Percentiles rank a stretch among this genome's conserved stretches.
Conservation (phyloP, 2,113 vertebrate species). For the Tautogolabrus adspersus region DNA sequence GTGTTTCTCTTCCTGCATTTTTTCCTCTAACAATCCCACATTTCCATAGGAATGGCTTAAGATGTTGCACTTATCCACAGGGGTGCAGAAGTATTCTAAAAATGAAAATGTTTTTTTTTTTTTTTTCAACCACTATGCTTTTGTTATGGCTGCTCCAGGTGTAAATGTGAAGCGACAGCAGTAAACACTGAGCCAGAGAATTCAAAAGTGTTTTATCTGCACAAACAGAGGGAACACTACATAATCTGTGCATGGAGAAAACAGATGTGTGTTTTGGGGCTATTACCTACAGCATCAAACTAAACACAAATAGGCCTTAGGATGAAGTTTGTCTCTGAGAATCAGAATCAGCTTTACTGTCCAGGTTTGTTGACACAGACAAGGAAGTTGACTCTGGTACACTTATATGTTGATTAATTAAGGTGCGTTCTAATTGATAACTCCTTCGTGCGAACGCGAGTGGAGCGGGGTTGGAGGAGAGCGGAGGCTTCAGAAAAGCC, state of each 20-base stretch:
- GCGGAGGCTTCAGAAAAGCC: no score
- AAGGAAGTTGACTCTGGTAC: no score
- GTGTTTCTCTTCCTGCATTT: conserved; percentile 44
- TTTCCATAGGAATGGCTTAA: conserved; percentile 48
- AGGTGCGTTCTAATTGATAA: no score
- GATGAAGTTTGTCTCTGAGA: no score
- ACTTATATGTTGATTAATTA: no score
- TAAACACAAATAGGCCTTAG: conserved; percentile 3
- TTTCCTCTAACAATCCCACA: conserved; percentile 36
- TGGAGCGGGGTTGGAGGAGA: no score
- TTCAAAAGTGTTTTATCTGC: conserved; percentile 21
- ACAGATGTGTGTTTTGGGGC: not conserved
- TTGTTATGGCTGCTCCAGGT: conserved; percentile 6
- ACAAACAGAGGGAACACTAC: not conserved
- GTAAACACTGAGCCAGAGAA: conserved; percentile 8
- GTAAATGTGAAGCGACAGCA: conserved; percentile 2
- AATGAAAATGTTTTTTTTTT: conserved; percentile 49
- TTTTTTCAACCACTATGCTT: conserved; percentile 32
- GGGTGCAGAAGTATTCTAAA: conserved; percentile 9
- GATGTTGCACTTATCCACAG: conserved; percentile 30
- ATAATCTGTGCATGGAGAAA: conserved; percentile 6
- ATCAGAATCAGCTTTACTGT: no score
- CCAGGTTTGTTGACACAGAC: no score
- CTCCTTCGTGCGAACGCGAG: no score
- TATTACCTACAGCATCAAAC: not conserved